Conservation (phyloP, 1,140 invertebrate species). For the Oryctes rhinoceros region DNA sequence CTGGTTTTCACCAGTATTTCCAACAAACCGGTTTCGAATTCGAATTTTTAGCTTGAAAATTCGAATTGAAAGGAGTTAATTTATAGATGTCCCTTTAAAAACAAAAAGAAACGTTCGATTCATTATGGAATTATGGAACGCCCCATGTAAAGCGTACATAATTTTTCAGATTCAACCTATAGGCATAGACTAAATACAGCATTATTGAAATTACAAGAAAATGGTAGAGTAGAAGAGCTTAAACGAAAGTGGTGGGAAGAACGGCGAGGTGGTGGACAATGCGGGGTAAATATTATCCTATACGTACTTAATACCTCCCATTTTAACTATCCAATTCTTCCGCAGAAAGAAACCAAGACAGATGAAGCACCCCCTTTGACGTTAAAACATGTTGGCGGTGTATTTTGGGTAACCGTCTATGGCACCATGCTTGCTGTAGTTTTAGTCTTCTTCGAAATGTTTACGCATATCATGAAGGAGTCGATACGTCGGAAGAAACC, state of each 20-base stretch:
- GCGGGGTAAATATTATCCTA: slow-evolving; percentile 64
- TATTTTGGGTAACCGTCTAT: slow-evolving; percentile 64
- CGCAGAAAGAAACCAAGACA: slow-evolving; percentile 59
- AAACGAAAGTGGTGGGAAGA: slow-evolving; percentile 91
- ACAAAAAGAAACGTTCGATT: too few species aligned
- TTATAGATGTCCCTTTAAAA: too few species aligned
- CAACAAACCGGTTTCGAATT: too few species aligned
- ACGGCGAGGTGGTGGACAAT: slow-evolving; percentile 77
- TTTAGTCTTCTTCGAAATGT: slow-evolving; percentile 55
- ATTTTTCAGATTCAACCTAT: slow-evolving; percentile 75
- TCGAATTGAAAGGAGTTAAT: too few species aligned
- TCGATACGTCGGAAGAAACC: slow-evolving; percentile 51
- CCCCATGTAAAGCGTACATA: not conserved
- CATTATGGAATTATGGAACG: not conserved
- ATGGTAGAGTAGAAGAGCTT: slow-evolving; percentile 75
- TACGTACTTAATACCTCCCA: slow-evolving; percentile 27
- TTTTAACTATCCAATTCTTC: slow-evolving; percentile 43
- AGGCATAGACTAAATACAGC: slow-evolving; percentile 78
- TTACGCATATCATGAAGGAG: slow-evolving; percentile 51
- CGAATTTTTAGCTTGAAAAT: too few species aligned
- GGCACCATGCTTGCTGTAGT: slow-evolving; percentile 53
- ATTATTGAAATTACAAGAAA: slow-evolving; percentile 83
- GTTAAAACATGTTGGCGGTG: slow-evolving; percentile 72
- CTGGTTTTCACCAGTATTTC: too few species aligned
- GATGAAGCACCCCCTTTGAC: slow-evolving; percentile 64